Percentiles rank a stretch among this genome's conserved stretches.
Conservation (phyloP, 1,140 invertebrate genomes). For the Euura lappo region DNA sequence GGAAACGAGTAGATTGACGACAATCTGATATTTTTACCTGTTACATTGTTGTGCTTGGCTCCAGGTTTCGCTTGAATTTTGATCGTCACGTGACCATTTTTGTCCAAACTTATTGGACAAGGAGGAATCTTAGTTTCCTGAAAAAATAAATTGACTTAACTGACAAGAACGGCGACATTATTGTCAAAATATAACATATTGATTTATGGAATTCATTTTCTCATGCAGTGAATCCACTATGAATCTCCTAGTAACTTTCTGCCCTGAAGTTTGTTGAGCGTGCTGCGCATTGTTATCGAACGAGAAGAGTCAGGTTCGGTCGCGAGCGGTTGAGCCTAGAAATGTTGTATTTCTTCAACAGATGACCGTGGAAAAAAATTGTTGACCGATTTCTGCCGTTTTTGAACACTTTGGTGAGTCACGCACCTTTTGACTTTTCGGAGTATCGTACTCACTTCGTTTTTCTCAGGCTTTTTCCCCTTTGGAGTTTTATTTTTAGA, state of each 20-base stretch:
- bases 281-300: neutral
- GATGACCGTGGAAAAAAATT: slow-evolving; percentile 39
- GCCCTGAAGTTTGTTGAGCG: neutral
- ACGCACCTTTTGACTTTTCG: neutral
- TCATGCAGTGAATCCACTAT: too few relatives aligned
- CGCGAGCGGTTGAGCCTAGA: neutral
- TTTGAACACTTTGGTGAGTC: slow-evolving; percentile 33
- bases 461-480: slow-evolving; percentile 19
- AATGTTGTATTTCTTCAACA: slow-evolving; percentile 34
- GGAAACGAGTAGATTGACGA: neutral
- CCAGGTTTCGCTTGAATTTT: slow-evolving; percentile 79
- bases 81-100: slow-evolving; percentile 69
- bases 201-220: too few relatives aligned
- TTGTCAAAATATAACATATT: too few relatives aligned
- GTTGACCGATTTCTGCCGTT: slow-evolving; percentile 1
- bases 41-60: slow-evolving; percentile 75
- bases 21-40: slow-evolving; percentile 58
- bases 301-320: neutral
- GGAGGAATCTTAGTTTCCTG: neutral
- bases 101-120: slow-evolving; percentile 62
- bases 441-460: slow-evolving; percentile 33
- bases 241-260: neutral
- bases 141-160: too few relatives aligned
- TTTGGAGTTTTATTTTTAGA: slow-evolving; percentile 38
- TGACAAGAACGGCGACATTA: too few relatives aligned